Conservation (phyloP, 2,113 vertebrate species). For the Rhea americana region DNA sequence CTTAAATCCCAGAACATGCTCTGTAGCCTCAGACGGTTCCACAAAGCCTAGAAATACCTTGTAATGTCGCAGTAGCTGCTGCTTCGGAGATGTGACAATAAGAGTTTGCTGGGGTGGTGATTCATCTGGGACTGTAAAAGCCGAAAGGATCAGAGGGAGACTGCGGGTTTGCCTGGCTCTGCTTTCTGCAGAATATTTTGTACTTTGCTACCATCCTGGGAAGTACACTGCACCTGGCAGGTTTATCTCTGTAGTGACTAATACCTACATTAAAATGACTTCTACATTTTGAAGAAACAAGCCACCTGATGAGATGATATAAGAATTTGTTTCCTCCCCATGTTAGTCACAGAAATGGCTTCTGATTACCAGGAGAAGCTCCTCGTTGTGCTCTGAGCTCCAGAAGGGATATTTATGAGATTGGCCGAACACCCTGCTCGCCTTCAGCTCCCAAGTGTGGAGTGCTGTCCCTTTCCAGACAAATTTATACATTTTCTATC, state of each 20-base stretch:
- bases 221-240: neutral
- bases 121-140: rapidly evolving
- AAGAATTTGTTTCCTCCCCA: neutral
- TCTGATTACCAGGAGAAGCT: neutral
- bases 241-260: neutral
- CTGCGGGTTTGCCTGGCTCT: neutral
- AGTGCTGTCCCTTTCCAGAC: slow-evolving; percentile 21
- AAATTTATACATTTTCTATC: neutral
- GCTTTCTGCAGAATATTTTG: neutral
- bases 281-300: slow-evolving; percentile 5
- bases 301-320: neutral
- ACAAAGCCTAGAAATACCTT: neutral
- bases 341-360: neutral
- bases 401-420: neutral
- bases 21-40: neutral
- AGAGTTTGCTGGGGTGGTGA: neutral
- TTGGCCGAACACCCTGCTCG: neutral
- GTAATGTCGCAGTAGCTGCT: neutral
- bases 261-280: neutral
- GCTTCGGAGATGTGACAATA: neutral
- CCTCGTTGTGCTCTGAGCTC: neutral
- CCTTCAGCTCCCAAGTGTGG: neutral
- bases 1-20: neutral
- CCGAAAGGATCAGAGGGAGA: rapidly evolving
- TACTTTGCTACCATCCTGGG: neutral